Percentiles rank a stretch among this genome's conserved stretches.
phyloP scores from a whole-genome alignment of 2,888 invertebrate species.

The Tinea trinotella region DNA sequence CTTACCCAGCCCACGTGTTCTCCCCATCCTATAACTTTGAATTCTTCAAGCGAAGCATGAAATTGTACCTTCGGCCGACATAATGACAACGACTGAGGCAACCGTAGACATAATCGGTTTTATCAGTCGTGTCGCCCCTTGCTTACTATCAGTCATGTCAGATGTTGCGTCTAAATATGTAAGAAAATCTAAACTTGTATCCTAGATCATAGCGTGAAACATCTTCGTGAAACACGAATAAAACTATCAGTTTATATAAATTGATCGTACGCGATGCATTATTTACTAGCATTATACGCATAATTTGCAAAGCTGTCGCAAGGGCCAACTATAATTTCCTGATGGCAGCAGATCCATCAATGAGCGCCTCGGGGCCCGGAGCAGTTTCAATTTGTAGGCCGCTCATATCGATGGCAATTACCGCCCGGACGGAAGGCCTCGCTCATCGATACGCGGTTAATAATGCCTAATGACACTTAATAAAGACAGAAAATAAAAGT shows the following conservation, averaged over 20 bases:
- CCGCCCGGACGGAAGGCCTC: conserved; percentile 64
- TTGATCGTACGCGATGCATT: conserved; percentile 59
- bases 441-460: conserved; percentile 66
- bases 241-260: conserved; percentile 36
- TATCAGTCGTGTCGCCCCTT: too few relatives aligned
- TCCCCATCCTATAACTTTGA: too few relatives aligned
- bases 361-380: conserved; percentile 60
- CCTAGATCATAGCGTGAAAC: too few relatives aligned
- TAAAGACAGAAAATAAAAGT: conserved; percentile 67
- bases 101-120: too few relatives aligned
- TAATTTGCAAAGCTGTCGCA: conserved; percentile 72
- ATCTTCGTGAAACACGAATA: background rate
- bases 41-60: too few relatives aligned
- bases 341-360: conserved; percentile 71
- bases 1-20: too few relatives aligned
- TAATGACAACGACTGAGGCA: too few relatives aligned
- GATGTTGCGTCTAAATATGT: too few relatives aligned
- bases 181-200: too few relatives aligned
- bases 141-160: too few relatives aligned
- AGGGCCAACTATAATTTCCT: conserved; percentile 65
- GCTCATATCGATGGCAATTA: conserved; percentile 65
- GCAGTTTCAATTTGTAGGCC: conserved; percentile 71
- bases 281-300: conserved; percentile 71
- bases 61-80: too few relatives aligned
- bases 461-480: conserved; percentile 71